Conservation (phyloP, 2,797 vertebrate species). For the Molossus molossus region DNA sequence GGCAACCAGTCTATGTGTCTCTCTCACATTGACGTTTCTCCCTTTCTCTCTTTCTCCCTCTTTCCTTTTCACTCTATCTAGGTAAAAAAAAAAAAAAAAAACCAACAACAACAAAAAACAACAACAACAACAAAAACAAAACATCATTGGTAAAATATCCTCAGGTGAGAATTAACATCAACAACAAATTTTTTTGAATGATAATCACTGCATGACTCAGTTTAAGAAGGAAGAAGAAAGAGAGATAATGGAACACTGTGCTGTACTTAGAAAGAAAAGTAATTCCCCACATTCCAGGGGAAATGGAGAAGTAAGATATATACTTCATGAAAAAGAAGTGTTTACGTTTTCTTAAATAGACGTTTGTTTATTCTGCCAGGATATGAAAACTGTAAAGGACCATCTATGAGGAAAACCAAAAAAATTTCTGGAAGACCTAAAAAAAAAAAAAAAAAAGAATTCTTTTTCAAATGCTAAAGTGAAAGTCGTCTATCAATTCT, state of each 20-base stretch:
- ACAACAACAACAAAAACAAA: no score
- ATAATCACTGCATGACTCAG: neutral
- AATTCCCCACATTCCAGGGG: slow-evolving; percentile 36
- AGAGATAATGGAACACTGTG: neutral
- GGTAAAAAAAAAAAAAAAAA: no score
- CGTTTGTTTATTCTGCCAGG: neutral
- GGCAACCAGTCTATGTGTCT: no score
- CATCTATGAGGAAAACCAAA: neutral
- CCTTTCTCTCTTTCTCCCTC: no score
- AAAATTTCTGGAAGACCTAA: neutral
- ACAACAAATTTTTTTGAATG: neutral
- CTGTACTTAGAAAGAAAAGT: neutral
- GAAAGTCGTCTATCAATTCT: neutral
- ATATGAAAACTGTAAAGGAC: slow-evolving; percentile 4
- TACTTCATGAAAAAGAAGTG: neutral
- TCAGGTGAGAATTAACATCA: no score
- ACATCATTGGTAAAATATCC: no score
- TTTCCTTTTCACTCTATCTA: no score
- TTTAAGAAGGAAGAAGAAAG: slow-evolving; percentile 27
- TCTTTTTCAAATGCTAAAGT: slow-evolving; percentile 25
- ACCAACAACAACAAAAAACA: no score
- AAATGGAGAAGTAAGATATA: slow-evolving; percentile 50
- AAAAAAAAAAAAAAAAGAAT: neutral
- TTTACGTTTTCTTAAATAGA: slow-evolving; percentile 53
- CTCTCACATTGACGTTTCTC: no score